Percentiles rank a stretch among this genome's conserved stretches.
Conservation (phyloP, 2,888 invertebrate species). For the Tuberolachnus salignus region DNA sequence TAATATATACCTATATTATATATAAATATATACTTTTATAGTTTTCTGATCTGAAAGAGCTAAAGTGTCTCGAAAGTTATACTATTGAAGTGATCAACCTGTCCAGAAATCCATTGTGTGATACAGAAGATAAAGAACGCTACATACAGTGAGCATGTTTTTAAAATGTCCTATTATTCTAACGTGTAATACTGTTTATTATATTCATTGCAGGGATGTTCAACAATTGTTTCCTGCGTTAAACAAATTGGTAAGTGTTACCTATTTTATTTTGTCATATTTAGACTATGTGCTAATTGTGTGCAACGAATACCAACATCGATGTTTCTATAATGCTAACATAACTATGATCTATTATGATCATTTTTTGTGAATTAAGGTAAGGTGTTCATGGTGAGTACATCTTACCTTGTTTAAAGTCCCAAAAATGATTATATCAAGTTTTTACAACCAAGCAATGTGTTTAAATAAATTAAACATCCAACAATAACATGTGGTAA, state of each 20-base stretch:
- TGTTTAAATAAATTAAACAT: too few relatives aligned
- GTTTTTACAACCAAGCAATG: too few relatives aligned
- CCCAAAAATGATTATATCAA: not conserved
- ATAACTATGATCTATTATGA: conserved; percentile 37
- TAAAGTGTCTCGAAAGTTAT: conserved; percentile 8
- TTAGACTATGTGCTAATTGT: conserved; percentile 9
- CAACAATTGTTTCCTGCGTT: conserved; percentile 42
- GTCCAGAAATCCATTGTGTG: conserved; percentile 29
- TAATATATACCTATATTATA: too few relatives aligned
- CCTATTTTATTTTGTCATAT: conserved; percentile 20
- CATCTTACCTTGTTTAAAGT: conserved; percentile 48
- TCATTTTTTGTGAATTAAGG: conserved; percentile 40
- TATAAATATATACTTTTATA: not conserved
- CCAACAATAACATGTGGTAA: too few relatives aligned
- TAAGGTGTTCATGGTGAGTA: conserved; percentile 45
- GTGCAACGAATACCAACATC: conserved; percentile 13
- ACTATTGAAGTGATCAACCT: conserved; percentile 41
- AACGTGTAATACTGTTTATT: not conserved
- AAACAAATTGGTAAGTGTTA: conserved; percentile 42
- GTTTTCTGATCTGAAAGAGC: conserved; percentile 44
- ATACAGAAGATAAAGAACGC: conserved; percentile 43
- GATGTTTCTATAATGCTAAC: conserved; percentile 36
- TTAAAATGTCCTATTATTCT: not conserved
- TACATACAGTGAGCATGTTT: conserved; percentile 24
- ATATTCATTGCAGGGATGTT: conserved; percentile 30